Percentiles rank a stretch among this genome's conserved stretches.
phyloP scores from a whole-genome alignment of 1,140 invertebrate genomes.

The Drosophila lacertosa region DNA sequence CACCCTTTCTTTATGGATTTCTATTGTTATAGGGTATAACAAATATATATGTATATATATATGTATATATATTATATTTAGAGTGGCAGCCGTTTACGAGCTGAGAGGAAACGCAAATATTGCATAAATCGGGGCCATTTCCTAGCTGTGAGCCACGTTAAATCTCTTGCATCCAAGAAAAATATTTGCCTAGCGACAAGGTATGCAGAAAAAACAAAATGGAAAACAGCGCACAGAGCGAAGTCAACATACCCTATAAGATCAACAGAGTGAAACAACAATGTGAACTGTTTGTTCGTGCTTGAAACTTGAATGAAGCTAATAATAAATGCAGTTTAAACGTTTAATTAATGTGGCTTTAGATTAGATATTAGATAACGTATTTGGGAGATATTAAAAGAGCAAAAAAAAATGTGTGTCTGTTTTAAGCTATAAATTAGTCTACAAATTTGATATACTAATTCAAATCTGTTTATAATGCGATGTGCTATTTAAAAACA shows the following conservation, averaged over 20 bases:
- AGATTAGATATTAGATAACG: background rate
- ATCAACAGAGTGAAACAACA: background rate
- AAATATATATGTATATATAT: conserved; percentile 8
- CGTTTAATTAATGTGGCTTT: background rate
- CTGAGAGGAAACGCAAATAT: conserved; percentile 32
- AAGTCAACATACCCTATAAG: conserved; percentile 8
- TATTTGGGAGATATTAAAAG: too few species aligned
- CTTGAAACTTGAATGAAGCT: too few species aligned
- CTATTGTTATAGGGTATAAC: conserved; percentile 18
- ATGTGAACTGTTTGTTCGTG: too few species aligned
- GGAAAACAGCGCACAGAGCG: conserved; percentile 1
- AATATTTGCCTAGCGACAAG: conserved; percentile 48
- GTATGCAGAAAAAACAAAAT: conserved; percentile 22
- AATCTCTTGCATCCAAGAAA: conserved; percentile 54
- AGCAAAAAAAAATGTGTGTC: too few species aligned
- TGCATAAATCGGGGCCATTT: conserved; percentile 13
- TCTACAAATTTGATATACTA: too few species aligned
- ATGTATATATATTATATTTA: conserved; percentile 13
- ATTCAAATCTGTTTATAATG: too few species aligned
- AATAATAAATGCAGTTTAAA: too few species aligned
- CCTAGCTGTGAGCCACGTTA: conserved; percentile 29
- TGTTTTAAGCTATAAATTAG: too few species aligned
- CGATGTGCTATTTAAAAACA: background rate
- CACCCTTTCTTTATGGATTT: conserved; percentile 3
- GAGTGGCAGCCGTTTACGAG: conserved; percentile 24